Base-by-base conservation (phyloP, 2,797 vertebrate species). In the Premnoplex brunnescens region DNA sequence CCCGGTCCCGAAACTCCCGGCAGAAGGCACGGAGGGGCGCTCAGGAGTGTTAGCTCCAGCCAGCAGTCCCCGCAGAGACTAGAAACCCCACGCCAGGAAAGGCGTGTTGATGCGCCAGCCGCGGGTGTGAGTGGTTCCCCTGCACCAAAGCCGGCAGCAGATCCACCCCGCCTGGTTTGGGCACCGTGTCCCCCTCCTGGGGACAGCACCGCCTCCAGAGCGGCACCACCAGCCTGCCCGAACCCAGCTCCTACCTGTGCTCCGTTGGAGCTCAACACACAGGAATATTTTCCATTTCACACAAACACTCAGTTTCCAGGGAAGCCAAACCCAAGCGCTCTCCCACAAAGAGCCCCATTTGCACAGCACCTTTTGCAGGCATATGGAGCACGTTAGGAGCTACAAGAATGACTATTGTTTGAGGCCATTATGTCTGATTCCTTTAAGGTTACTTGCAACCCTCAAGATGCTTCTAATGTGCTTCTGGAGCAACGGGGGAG, bases 381-480 rank as follows among this genome's bases (percentile, higher is more conserved):
- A 77, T n/a, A 60, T 51, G 72, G 92, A 96, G 95, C 72, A 37
- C 1, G 0, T 93, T 87, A 88, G 2, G 1, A 86, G 44, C 58
- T 30, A 51, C 58, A 73, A 74, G 67, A 83, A 83, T 72, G 52
- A 83, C 80, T 77, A 56, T 92, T 88, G 67, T 91, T 92, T 44
- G 56, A 85, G 39, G 13, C 77, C 43, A 12, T 91, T 94, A 68
- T 13, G 9, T 68, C 74, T 74, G 30, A 88, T 90, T 93, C 84
- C 55, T 89, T 84, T 60, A 78, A 79, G 43, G 79, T 87, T 88
- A n/a, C 72, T 86, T 59, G 77, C 66, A 91, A 87, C 58, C 58
- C 92, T 96, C 77, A 54, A 49, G 68, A 96, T 91, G 93, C 73
- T 95, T 80, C 88, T 92, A 95, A 95, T 90, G 83, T 94, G 90